Evolutionary conservation across 2,888 invertebrate genomes (phyloP).

Genomic region (Nebria salina): DNA sequence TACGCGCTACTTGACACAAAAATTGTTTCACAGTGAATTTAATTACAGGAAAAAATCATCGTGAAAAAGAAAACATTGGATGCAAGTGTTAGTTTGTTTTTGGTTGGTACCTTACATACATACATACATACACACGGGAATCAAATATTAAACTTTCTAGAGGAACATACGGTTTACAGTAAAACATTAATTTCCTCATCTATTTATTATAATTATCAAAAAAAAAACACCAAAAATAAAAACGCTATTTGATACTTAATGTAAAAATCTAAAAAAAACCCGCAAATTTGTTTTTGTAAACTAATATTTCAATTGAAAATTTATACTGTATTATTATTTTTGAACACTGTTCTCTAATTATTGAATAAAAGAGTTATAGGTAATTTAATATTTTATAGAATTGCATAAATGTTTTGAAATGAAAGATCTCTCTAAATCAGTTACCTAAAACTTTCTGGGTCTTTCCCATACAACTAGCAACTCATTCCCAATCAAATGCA

Average conservation of each 20-base stretch:
- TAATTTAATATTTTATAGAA: no score
- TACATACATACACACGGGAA: not conserved
- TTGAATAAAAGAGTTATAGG: no score
- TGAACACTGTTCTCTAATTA: no score
- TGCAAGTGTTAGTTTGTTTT: slow-evolving; percentile 15
- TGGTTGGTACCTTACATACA: slow-evolving; percentile 2
- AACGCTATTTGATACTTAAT: not conserved
- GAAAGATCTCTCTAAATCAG: not conserved
- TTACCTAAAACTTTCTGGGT: not conserved
- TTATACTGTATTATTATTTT: no score
- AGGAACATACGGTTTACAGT: not conserved
- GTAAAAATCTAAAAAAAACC: not conserved
- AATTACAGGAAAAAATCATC: slow-evolving; percentile 1
- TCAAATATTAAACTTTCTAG: not conserved
- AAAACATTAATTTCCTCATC: not conserved
- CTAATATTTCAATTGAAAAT: no score
- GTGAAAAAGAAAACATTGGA: not conserved
- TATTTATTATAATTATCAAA: not conserved
- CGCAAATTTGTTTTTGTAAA: not conserved
- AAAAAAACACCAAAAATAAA: not conserved
- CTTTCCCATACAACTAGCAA: not conserved
- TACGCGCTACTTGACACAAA: slow-evolving; percentile 40
- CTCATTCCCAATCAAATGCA: not conserved
- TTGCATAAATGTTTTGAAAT: no score
- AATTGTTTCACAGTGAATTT: slow-evolving; percentile 18